A percentile compares a stretch with the other conserved stretches of the same genome.
Evolutionary conservation across 1,140 invertebrate species (phyloP).

Genomic region (Globodera ellingtonae): DNA sequence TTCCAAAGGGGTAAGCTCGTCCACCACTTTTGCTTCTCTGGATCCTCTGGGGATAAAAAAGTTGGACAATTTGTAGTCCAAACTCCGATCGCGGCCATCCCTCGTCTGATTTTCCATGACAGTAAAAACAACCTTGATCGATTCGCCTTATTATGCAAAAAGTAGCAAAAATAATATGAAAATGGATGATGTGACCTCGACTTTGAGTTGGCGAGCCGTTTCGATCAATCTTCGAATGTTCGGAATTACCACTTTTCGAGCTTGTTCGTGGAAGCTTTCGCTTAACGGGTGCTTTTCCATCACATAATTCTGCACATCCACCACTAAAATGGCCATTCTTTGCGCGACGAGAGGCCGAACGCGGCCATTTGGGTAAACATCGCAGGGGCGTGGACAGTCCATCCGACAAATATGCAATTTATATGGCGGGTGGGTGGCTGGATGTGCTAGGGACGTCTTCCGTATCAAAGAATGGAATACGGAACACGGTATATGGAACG

Average conservation of each 20-base stretch:
- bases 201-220: conserved; percentile 9
- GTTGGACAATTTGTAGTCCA: conserved; percentile 30
- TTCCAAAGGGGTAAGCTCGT: conserved; percentile 5
- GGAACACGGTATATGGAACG: no score
- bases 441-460: no score
- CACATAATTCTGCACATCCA: conserved; percentile 27
- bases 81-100: conserved; percentile 26
- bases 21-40: conserved; percentile 12
- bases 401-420: background rate
- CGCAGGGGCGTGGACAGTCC: conserved; percentile 8
- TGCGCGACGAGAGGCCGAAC: conserved; percentile 2
- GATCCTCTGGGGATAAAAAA: conserved; percentile 20
- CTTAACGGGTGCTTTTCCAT: conserved; percentile 17
- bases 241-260: conserved; percentile 14
- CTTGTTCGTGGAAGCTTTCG: conserved; percentile 10
- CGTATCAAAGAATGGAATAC: no score
- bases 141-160: conserved; percentile 11
- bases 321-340: conserved; percentile 20
- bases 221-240: conserved; percentile 16
- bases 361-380: conserved; percentile 19
- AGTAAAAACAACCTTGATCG: conserved; percentile 13
- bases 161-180: background rate
- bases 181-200: conserved; percentile 7
- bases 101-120: conserved; percentile 23
- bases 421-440: no score